Base-by-base conservation (phyloP, 1,140 invertebrate species). In the Epicauta chinensis region DNA sequence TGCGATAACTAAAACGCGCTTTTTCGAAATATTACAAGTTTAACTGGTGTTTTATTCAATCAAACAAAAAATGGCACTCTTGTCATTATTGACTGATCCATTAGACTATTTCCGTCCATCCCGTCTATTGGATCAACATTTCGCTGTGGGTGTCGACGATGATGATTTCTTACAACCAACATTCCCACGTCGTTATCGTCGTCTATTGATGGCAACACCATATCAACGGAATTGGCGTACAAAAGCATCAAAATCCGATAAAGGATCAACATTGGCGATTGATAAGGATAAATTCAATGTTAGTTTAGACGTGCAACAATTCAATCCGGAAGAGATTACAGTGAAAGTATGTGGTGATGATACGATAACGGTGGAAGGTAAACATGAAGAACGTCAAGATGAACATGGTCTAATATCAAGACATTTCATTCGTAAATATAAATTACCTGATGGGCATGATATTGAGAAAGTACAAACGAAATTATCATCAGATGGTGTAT, bases 401-500 rank as follows among this genome's bases (percentile, higher is more conserved):
- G 65, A 72, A 15, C 63, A 71, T 56, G 74, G 72, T 4, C 71
- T 62, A 43, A 65, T 75, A 23, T 62, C 66, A 10, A 61, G 74
- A 17, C 68, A 84, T 16, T 86, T 86, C 60, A 68, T 73, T 1
- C 76, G 84, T 9, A 47, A 17, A n/a, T 79, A 82, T 49, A 69
- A 74, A 3, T 60, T 84, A n/a, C 77, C 81, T 0, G 74, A 82
- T 30, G 74, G 76, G 31, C 80, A 77, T 44, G 76, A 80, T 57
- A 78, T 83, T 14, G 80, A 84, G 17, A 70, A 79, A 31, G 81
- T 87, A 0, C 75, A 76, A 34, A 87, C 84, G 1, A 76, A 77
- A 7, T 64, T 89, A 39, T 84, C 81, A 6, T 79, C 82, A 0
- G 84, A 87, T 63, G 85, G 85, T 10, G 75, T 87, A 7, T 60